Conservation (phyloP, 2,113 vertebrate species). For the Mirounga angustirostris region DNA sequence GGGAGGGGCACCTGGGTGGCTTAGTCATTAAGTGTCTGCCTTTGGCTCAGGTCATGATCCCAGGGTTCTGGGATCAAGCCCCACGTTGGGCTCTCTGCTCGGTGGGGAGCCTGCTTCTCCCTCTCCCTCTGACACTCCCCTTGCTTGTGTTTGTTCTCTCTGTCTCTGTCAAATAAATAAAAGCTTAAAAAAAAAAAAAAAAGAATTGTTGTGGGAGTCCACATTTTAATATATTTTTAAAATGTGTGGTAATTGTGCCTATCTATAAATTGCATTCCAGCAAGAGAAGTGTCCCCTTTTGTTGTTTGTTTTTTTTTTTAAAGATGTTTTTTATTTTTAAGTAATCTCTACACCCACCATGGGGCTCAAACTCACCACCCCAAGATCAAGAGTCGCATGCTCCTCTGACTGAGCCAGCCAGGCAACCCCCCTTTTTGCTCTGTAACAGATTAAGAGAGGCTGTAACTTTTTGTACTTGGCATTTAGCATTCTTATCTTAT, state of each 20-base stretch:
- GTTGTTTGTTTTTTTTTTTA: background rate
- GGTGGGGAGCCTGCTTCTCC: background rate
- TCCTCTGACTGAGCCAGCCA: background rate
- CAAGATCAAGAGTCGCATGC: background rate
- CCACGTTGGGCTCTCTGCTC: background rate
- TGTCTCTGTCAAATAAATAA: background rate
- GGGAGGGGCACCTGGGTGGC: background rate
- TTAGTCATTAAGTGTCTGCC: background rate
- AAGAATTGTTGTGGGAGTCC: background rate
- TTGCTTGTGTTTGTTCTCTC: background rate
- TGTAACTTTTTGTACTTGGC: background rate
- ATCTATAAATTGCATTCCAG: background rate
- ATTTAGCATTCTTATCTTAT: conserved; percentile 8
- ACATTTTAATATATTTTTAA: background rate
- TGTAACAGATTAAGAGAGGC: background rate
- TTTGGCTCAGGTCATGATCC: background rate
- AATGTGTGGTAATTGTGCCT: conserved; percentile 5
- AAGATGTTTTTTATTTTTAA: background rate
- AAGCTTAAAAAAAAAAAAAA: background rate
- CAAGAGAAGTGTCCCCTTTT: background rate
- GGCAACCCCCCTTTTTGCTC: background rate
- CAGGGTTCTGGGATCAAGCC: background rate
- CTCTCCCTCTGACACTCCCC: background rate
- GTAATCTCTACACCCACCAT: background rate
- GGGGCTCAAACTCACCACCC: background rate